phyloP scores from a whole-genome alignment of 2,888 invertebrate genomes.

The Oligia latruncula region DNA sequence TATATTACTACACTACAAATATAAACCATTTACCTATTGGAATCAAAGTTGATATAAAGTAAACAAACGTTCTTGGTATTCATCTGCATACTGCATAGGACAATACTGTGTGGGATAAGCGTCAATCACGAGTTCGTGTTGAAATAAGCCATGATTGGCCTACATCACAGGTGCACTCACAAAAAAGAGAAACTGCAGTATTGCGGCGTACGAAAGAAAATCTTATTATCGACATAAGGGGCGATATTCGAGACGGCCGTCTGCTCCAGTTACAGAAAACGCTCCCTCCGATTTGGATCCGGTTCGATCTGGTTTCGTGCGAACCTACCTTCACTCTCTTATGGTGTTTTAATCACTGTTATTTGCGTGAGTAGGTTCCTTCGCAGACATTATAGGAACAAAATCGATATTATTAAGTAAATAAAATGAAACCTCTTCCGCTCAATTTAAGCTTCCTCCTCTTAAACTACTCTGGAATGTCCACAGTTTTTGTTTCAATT shows the following conservation, averaged over 20 bases:
- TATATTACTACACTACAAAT: not conserved
- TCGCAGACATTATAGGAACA: constrained; percentile 68
- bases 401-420: constrained; percentile 70
- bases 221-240: constrained; percentile 88
- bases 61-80: constrained; percentile 29
- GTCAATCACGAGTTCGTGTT: constrained; percentile 82
- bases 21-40: not conserved
- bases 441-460: constrained; percentile 49
- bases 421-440: constrained; percentile 57
- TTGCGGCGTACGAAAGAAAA: constrained; percentile 86
- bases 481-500: constrained; percentile 21
- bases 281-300: constrained; percentile 87
- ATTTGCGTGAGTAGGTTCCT: constrained; percentile 72
- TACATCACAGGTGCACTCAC: constrained; percentile 86
- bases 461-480: constrained; percentile 33
- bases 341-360: constrained; percentile 84
- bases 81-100: constrained; percentile 63
- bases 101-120: constrained; percentile 77
- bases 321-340: constrained; percentile 84
- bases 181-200: constrained; percentile 88
- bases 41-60: constrained; percentile 4
- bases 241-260: constrained; percentile 87
- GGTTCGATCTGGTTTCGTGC: constrained; percentile 86
- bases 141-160: constrained; percentile 85
- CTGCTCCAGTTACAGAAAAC: constrained; percentile 89